A percentile compares a stretch with the other conserved stretches of the same genome.
Conservation (phyloP, 2,797 vertebrate genomes). For the Clarias fuscus region DNA sequence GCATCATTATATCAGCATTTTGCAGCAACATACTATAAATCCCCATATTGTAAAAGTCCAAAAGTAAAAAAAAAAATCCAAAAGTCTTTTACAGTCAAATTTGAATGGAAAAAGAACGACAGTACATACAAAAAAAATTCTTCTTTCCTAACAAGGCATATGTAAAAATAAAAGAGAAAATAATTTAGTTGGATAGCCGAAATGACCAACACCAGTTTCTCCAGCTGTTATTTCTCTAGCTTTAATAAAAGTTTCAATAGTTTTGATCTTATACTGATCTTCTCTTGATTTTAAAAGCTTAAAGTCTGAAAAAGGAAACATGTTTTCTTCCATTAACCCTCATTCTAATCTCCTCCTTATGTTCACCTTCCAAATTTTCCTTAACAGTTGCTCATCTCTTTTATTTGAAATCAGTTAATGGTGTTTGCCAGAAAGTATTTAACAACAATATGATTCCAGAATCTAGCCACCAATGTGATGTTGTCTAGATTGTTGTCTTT, state of each 20-base stretch:
- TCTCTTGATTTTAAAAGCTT: constrained; percentile 43
- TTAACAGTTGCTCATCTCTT: neutral
- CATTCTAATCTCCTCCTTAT: neutral
- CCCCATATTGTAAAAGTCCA: constrained; percentile 23
- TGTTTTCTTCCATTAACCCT: neutral
- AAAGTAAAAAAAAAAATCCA: neutral
- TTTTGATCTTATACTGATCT: constrained; percentile 43
- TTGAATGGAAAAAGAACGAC: neutral
- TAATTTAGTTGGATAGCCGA: constrained; percentile 37
- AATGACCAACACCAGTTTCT: constrained; percentile 31
- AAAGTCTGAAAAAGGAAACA: neutral
- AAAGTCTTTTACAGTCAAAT: neutral
- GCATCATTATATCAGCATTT: constrained; percentile 26
- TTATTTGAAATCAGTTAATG: neutral
- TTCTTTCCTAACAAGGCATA: constrained; percentile 32
- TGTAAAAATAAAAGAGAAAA: constrained; percentile 23
- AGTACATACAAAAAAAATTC: constrained; percentile 19
- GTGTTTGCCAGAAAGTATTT: neutral
- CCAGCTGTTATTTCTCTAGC: constrained; percentile 23
- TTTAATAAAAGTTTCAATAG: neutral
- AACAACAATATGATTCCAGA: neutral
- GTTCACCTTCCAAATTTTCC: neutral
- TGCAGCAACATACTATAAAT: neutral
- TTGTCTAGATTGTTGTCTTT: neutral
- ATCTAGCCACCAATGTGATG: neutral